Evolutionary conservation across 2,797 vertebrate species (phyloP).

Genomic region (Coluber constrictor): DNA sequence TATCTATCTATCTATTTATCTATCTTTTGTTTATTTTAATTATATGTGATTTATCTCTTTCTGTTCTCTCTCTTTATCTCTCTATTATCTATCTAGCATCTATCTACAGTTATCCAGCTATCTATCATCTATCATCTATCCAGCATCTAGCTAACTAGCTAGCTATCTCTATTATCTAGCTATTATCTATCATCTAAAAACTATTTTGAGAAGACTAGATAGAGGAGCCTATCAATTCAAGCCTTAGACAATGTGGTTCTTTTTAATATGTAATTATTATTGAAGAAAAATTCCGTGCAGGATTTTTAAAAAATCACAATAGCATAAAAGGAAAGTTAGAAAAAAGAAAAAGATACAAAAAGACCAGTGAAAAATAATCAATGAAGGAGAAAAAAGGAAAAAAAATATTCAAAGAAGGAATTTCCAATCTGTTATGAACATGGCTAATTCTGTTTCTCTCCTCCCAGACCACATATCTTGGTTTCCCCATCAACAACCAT

Average conservation of each 20-base stretch:
- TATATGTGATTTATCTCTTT: too few relatives aligned
- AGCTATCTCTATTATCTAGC: neutral
- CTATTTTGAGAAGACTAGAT: neutral
- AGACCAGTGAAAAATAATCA: neutral
- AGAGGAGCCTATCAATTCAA: neutral
- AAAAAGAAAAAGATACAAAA: neutral
- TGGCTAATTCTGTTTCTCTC: neutral
- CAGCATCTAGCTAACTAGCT: neutral
- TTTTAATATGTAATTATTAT: neutral
- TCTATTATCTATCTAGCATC: neutral
- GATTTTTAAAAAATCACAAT: neutral
- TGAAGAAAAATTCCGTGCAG: neutral
- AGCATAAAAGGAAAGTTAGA: neutral
- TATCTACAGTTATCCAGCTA: neutral
- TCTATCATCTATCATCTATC: neutral
- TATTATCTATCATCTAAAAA: neutral
- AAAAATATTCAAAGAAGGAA: neutral
- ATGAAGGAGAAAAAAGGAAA: neutral
- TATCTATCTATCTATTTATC: too few relatives aligned
- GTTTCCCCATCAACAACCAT: neutral
- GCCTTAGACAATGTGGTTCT: neutral
- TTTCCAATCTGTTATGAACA: neutral
- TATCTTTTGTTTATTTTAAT: too few relatives aligned
- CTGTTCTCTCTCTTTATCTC: too few relatives aligned
- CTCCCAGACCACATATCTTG: neutral